Base-by-base conservation (phyloP, 2,113 vertebrate genomes). In the Ramphastos sulfuratus region DNA sequence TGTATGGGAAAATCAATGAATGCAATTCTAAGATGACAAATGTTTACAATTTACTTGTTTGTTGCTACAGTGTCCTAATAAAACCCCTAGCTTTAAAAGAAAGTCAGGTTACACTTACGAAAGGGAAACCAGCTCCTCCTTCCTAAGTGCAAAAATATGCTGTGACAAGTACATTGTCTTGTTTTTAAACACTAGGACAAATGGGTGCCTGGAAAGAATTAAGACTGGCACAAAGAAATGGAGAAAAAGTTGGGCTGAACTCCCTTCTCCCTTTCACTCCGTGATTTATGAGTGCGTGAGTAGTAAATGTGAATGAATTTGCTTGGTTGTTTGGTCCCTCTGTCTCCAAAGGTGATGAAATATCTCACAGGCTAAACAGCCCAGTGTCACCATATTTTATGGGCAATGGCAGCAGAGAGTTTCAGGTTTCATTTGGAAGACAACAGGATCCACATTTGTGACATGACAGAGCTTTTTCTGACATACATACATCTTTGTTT, bases 1-100 rank as follows among this genome's bases (percentile, higher is more conserved):
- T 60, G 71, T 92, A 90, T 86, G 30, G 94, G 83, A 96, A 97
- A 97, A 96, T 97, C 97, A 95, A 97, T 97, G 97, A 95, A 93
- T 77, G 75, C 66, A 94, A 87, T 80, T 91, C 44, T 97, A 87
- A 94, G 82, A 92, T 96, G 96, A 97, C 96, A 93, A 97, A 97
- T 93, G 95, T 93, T 97, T 96, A 96, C 89, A 95, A 97, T 97
- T 95, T 97, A 77, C 25, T 93, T 58, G 84, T 95, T 92, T 88
- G 66, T 75, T 93, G 77, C 59, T 95, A 76, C 64, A 67, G 50
- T 80, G 56, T 92, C 88, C 70, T 94, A 90, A 96, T 93, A 95
- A 97, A 96, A 97, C 89, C n/a, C 73, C 59, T 59, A 85, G 15
- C 73, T 94, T 82, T 89, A 95, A 96, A 92, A 96, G 89, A 92